phyloP scores from a whole-genome alignment of 2,888 invertebrate genomes.

The Argyresthia goedartella region DNA sequence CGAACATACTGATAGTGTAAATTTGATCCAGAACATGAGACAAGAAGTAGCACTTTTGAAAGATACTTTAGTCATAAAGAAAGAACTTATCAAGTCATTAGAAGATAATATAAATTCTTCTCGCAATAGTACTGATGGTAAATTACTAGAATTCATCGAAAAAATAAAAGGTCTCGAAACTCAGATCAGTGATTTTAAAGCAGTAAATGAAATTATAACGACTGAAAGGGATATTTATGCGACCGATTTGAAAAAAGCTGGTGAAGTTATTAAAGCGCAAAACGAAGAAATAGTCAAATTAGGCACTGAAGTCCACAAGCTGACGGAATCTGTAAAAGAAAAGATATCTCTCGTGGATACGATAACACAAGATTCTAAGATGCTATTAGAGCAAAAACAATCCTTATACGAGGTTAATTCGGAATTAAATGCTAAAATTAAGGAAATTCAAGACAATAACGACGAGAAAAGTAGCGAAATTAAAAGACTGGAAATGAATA shows the following conservation, averaged over 20 bases:
- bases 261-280: conserved; percentile 34
- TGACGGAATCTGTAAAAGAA: conserved; percentile 41
- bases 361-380: conserved; percentile 12
- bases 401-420: conserved; percentile 17
- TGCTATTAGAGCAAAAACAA: no score
- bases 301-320: conserved; percentile 37
- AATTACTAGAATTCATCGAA: conserved; percentile 22
- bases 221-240: conserved; percentile 39
- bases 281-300: conserved; percentile 41
- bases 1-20: conserved; percentile 23
- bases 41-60: conserved; percentile 33
- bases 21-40: conserved; percentile 24
- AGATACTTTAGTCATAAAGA: conserved; percentile 23
- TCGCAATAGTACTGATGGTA: conserved; percentile 21
- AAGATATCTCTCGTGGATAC: conserved; percentile 35
- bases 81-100: conserved; percentile 23
- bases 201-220: conserved; percentile 30
- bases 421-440: conserved; percentile 17
- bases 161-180: conserved; percentile 23
- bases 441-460: conserved; percentile 35
- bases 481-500: conserved; percentile 23
- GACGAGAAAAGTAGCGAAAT: not conserved
- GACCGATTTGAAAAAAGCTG: conserved; percentile 39
- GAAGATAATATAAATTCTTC: conserved; percentile 14
- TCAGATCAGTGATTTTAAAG: conserved; percentile 31